Percentiles rank a stretch among this genome's conserved stretches.
Conservation (phyloP, 2,113 vertebrate genomes). For the Ochotona princeps region DNA sequence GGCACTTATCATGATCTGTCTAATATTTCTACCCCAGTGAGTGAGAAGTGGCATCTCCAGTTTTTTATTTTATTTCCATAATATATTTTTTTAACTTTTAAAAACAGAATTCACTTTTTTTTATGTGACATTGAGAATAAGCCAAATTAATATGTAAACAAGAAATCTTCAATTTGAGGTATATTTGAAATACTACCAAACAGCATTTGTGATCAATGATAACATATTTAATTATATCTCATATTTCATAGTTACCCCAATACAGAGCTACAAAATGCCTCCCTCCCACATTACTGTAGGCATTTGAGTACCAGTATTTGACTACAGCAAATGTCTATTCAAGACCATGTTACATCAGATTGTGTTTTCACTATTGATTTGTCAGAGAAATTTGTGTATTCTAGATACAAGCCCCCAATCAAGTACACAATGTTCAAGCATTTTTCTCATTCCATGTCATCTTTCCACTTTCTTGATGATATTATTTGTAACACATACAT, state of each 20-base stretch:
- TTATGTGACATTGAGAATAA: too few species aligned
- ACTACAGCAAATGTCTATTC: background rate
- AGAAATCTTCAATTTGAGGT: too few species aligned
- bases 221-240: too few species aligned
- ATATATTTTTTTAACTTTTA: background rate
- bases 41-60: background rate
- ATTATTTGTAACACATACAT: background rate
- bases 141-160: too few species aligned
- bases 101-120: too few species aligned
- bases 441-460: background rate
- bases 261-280: too few species aligned
- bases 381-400: background rate
- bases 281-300: too few species aligned
- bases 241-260: too few species aligned
- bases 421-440: constrained; percentile 7
- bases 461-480: background rate
- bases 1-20: background rate
- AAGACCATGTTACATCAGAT: background rate
- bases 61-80: background rate
- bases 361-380: background rate
- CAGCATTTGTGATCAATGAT: too few species aligned
- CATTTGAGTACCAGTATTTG: too few species aligned
- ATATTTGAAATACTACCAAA: too few species aligned
- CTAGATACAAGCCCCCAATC: background rate
- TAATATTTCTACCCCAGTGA: background rate